phyloP scores from a whole-genome alignment of 2,888 invertebrate species.

The Carcina quercana region DNA sequence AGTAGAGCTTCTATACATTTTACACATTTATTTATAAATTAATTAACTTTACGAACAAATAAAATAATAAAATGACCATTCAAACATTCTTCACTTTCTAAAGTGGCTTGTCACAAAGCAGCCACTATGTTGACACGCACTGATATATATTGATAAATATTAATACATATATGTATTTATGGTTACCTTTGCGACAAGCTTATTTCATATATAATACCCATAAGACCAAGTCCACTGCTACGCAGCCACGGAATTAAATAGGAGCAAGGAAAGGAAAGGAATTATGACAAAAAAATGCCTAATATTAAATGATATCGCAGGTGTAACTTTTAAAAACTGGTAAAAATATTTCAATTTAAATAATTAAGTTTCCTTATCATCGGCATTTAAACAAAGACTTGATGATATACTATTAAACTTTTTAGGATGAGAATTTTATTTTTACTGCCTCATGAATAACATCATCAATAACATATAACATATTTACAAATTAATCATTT shows the following conservation, averaged over 20 bases:
- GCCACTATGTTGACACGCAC: conserved; percentile 33
- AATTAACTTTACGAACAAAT: conserved; percentile 29
- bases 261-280: conserved; percentile 2
- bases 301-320: too few species aligned
- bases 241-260: conserved; percentile 56
- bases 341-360: too few species aligned
- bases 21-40: conserved; percentile 49
- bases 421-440: too few species aligned
- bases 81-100: conserved; percentile 41
- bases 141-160: conserved; percentile 31
- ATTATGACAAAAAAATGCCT: conserved; percentile 8
- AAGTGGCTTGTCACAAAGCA: conserved; percentile 63
- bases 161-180: conserved; percentile 30
- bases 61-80: conserved; percentile 32
- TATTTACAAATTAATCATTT: too few species aligned
- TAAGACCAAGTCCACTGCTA: conserved; percentile 73
- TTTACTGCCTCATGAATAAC: too few species aligned
- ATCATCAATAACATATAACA: too few species aligned
- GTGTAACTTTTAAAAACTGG: too few species aligned
- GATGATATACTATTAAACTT: too few species aligned
- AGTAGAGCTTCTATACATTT: conserved; percentile 63
- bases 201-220: conserved; percentile 57
- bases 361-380: too few species aligned
- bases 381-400: too few species aligned
- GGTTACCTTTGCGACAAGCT: conserved; percentile 72